These are phyloP conservation scores for Ciconia nigra DNA, from an alignment of 2,797 vertebrate species.

Conservation along the genomic window DNA sequence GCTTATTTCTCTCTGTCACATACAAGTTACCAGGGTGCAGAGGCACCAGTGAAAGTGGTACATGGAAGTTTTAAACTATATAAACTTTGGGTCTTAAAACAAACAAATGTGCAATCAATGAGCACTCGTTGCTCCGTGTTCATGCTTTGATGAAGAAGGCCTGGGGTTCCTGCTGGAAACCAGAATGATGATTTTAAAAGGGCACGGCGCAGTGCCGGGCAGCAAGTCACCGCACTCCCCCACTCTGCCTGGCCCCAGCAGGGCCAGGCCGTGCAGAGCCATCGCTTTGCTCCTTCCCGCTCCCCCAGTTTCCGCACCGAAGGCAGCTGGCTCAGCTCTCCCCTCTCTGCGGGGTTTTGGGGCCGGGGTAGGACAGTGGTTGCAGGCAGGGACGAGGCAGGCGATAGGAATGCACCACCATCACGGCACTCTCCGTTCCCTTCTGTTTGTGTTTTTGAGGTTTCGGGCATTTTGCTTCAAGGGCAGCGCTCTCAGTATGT, in stretches of 20 bases:
- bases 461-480: background rate
- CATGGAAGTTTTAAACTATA: background rate
- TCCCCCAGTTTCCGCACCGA: background rate
- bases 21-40: background rate
- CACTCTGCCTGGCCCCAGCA: background rate
- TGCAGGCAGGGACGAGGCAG: background rate
- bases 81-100: background rate
- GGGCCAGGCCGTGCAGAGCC: background rate
- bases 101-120: background rate
- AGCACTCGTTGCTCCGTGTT: background rate
- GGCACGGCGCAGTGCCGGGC: background rate
- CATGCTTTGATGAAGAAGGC: background rate
- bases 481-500: background rate
- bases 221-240: background rate
- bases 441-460: background rate
- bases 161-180: background rate
- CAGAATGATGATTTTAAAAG: background rate
- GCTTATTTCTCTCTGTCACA: background rate
- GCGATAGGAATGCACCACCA: fast-evolving
- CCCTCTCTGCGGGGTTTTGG: fast-evolving
- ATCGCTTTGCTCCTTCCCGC: background rate
- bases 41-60: background rate
- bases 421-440: fast-evolving
- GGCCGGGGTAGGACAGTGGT: fast-evolving
- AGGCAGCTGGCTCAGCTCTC: background rate